Conservation (phyloP, 2,113 vertebrate species). For the Lutjanus erythropterus region DNA sequence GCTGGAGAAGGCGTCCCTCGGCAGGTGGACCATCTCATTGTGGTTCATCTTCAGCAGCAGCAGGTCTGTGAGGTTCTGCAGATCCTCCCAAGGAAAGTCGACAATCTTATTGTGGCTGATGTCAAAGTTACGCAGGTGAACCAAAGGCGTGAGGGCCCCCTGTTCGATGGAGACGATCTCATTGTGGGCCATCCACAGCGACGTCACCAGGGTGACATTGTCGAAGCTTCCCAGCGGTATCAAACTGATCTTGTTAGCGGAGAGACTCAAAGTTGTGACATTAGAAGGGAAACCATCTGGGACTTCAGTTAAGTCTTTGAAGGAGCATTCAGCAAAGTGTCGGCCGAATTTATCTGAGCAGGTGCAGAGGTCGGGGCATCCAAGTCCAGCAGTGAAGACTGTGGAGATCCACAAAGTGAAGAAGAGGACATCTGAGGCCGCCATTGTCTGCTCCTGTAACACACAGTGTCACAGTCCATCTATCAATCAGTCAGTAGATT, state of each 20-base stretch:
- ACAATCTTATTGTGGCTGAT: conserved; percentile 92
- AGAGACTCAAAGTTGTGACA: conserved; percentile 91
- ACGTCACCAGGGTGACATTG: conserved; percentile 88
- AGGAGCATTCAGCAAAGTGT: conserved; percentile 92
- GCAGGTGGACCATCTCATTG: conserved; percentile 90
- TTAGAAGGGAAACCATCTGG: conserved; percentile 90
- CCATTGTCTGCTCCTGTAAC: conserved; percentile 83
- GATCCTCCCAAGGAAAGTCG: conserved; percentile 94
- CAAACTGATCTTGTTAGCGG: conserved; percentile 90
- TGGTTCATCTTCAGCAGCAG: conserved; percentile 97
- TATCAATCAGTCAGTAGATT: conserved; percentile 31
- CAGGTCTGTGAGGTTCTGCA: conserved; percentile 90
- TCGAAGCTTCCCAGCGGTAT: conserved; percentile 86
- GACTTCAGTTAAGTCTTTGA: conserved; percentile 89
- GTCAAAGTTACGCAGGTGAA: conserved; percentile 93
- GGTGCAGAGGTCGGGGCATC: conserved; percentile 90
- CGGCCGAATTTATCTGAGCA: conserved; percentile 90
- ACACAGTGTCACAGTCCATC: conserved; percentile 38
- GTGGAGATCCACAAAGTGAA: conserved; percentile 74
- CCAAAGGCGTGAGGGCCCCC: conserved; percentile 86
- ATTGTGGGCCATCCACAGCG: conserved; percentile 95
- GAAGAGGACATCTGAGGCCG: conserved; percentile 66
- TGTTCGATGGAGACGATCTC: conserved; percentile 87
- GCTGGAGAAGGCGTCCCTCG: conserved; percentile 87
- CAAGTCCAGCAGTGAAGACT: conserved; percentile 68